Base-by-base conservation (phyloP, 2,888 invertebrate genomes). In the Drosophila bunnanda region DNA sequence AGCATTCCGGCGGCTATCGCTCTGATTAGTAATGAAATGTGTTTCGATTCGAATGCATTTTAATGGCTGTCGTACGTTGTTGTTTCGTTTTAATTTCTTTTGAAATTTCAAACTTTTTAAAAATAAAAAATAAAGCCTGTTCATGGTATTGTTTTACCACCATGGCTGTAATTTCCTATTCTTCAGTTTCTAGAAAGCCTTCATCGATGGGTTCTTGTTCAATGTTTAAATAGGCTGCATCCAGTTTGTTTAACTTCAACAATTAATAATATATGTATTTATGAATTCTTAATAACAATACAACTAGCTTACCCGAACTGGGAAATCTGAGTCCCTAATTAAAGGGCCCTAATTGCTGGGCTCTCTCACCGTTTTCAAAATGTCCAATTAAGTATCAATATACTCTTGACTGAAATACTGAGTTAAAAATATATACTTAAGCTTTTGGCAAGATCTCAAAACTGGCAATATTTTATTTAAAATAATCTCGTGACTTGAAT, bases 1-100 rank as follows among this genome's bases (percentile, higher is more conserved):
- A 76, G 72, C 69, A 58, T 55, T 68, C 43, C 43, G 46, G 57
- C 57, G 46, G 64, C 62, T 59, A 78, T 69, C 71, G 67, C 66
- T 73, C 82, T 88, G 88, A 89, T 83, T 89, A 88, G 88, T 79
- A 85, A 73, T 79, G 86, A 81, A 76, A 71, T 77, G 73, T 60
- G 50, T 38, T 53, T 30, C 50, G 64, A 77, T 57, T 57, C 67
- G 66, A 68, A 79, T 84, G 85, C 85, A 77, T 79, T 82, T 83
- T 82, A 71, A 88, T 78, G 84, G 54, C 78, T 55, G 20, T 34
- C 50, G 30, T 20, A 13, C 22, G 64, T n/a, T 30, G 25, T 61
- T 15, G 12, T 1, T 52, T 52, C 12, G 6, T 32, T 69, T 44
- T 17, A 20, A 8, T 62, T 25, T 32, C 17, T 7, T 12, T 12